A percentile compares a stretch with the other conserved stretches of the same genome.
phyloP scores from a whole-genome alignment of 2,888 invertebrate species.

The Cinara cedri region DNA sequence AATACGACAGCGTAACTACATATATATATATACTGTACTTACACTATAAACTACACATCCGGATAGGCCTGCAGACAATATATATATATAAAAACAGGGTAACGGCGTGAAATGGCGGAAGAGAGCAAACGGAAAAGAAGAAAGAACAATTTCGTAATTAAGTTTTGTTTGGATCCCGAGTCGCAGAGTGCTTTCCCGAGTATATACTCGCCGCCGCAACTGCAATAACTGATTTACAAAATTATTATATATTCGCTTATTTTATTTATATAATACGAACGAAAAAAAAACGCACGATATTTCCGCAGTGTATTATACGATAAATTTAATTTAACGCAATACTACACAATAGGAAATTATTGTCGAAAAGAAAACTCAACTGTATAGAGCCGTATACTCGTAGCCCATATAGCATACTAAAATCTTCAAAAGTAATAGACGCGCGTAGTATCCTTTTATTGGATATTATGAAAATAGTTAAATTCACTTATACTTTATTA shows the following conservation, averaged over 20 bases:
- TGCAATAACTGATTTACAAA: not conserved
- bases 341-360: no score
- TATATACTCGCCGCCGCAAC: not conserved
- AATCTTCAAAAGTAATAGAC: no score
- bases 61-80: not conserved
- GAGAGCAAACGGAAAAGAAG: not conserved
- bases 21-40: not conserved
- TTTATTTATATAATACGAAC: no score
- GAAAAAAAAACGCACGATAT: not conserved
- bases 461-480: no score
- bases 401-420: no score
- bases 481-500: no score
- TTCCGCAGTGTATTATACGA: no score
- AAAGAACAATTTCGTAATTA: conserved; percentile 37
- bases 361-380: no score
- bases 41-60: not conserved
- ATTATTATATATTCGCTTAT: not conserved
- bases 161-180: conserved; percentile 8
- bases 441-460: no score
- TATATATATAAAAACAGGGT: not conserved
- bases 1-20: not conserved
- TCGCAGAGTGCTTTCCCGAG: not conserved
- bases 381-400: no score
- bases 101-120: not conserved
- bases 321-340: no score